Base-by-base conservation (phyloP, 2,888 invertebrate species). In the Hartigia nigra region DNA sequence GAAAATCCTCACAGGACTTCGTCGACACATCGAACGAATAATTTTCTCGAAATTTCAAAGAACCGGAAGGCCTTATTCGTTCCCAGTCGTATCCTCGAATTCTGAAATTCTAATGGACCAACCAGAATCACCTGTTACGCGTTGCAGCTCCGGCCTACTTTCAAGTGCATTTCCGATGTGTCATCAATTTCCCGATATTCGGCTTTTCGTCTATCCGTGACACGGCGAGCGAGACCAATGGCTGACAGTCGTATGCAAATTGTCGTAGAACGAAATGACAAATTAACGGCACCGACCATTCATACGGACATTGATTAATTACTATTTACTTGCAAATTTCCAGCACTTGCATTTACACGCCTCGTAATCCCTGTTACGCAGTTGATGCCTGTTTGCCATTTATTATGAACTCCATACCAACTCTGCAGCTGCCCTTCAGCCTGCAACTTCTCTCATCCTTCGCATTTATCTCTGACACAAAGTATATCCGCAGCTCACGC, bases 251-350 rank as follows among this genome's bases (percentile, higher is more conserved):
- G 84, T 84, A 86, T 87, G 86, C 86, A 88, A 89, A 90, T 88
- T 86, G 86, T 88, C 86, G 85, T 84, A 84, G 82, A 81, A 86
- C 85, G 84, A 88, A 90, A 90, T 90, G 90, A 89, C 90, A 89
- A 89, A 90, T 90, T 88, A 90, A 90, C 87, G 87, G 87, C 81
- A 81, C 82, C 79, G 85, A 78, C 86, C 85, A 87, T 89, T 87
- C 87, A 88, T 88, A 88, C 84, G 85, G 88, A 87, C 90, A 86
- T 85, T 90, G 90, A 91, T 91, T 90, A 90, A 91, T 91, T 90
- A 90, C 89, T 89, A 90, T 91, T 91, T 90, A 90, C 90, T 90
- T 90, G 91, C 88, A 91, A 91, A 91, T 91, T 89, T 91, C 87
- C 86, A 87, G 82, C 83, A 82, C 84, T 82, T 82, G 83, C 87